Conservation (phyloP, 2,797 vertebrate genomes). For the Mycteria americana region DNA sequence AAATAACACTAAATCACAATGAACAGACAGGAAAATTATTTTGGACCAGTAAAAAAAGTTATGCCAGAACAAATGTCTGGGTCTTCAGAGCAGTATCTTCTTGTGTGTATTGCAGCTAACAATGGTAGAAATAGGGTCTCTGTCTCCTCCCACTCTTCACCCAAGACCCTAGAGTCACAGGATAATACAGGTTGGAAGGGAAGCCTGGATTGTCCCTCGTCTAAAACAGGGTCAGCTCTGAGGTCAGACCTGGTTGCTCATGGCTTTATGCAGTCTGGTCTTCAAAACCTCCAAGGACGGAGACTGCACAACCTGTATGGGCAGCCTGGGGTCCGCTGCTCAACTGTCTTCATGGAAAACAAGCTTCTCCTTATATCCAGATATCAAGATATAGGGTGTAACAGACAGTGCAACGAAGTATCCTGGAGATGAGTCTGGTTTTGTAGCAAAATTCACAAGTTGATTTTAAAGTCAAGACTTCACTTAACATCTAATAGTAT, state of each 20-base stretch:
- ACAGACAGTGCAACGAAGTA: not conserved
- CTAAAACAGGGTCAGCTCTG: not conserved
- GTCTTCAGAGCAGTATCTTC: not conserved
- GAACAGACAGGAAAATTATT: conserved; percentile 35
- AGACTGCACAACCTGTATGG: not conserved
- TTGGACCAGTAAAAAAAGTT: not conserved
- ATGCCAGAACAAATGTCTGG: not conserved
- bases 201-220: not conserved
- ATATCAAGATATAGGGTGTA: rapidly evolving
- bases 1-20: conserved; percentile 47
- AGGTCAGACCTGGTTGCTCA: not conserved
- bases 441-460: not conserved
- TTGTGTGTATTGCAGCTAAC: not conserved
- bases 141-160: not conserved
- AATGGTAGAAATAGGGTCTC: not conserved
- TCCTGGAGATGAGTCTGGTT: not conserved
- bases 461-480: not conserved
- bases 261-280: not conserved
- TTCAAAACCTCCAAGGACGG: not conserved
- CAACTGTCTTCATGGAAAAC: not conserved
- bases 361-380: not conserved
- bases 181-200: not conserved
- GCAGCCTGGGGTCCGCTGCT: not conserved
- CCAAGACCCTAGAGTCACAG: not conserved
- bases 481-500: not conserved